phyloP scores from a whole-genome alignment of 2,113 vertebrate species.

The Dryoscopus gambensis region DNA sequence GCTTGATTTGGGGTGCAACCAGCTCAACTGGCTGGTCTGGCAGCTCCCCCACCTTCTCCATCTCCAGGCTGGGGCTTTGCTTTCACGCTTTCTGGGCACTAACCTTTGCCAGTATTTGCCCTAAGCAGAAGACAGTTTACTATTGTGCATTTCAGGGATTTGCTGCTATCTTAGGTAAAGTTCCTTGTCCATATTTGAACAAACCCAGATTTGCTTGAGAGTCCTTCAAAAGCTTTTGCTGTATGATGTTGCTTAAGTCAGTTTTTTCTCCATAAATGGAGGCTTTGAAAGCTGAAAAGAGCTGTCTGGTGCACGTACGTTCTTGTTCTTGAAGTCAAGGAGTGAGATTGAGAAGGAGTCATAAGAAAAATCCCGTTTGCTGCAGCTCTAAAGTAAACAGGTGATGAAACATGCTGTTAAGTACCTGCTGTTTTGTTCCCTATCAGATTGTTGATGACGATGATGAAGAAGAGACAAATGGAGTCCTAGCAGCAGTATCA shows the following conservation, averaged over 20 bases:
- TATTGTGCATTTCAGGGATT: background rate
- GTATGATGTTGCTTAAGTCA: background rate
- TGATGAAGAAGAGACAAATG: slow-evolving; percentile 78
- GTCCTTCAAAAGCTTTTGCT: background rate
- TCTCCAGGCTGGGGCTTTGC: background rate
- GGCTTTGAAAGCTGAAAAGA: background rate
- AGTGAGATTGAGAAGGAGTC: background rate
- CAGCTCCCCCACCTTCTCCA: background rate
- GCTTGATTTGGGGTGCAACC: background rate
- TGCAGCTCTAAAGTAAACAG: background rate
- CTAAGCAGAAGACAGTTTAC: background rate
- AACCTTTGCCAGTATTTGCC: background rate
- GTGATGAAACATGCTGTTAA: background rate
- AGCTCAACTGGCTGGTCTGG: background rate
- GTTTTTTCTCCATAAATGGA: background rate
- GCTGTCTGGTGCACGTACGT: background rate
- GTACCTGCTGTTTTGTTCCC: background rate
- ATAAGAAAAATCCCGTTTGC: background rate
- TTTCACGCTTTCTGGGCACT: background rate
- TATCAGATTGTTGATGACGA: slow-evolving; percentile 26
- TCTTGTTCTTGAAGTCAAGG: background rate
- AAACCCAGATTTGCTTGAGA: background rate
- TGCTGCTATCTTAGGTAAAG: background rate
- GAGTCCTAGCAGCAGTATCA: slow-evolving; percentile 77
- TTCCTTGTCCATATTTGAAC: background rate